A percentile compares a stretch with the other conserved stretches of the same genome.
Conservation (phyloP, 2,888 invertebrate genomes). For the Carabus problematicus region DNA sequence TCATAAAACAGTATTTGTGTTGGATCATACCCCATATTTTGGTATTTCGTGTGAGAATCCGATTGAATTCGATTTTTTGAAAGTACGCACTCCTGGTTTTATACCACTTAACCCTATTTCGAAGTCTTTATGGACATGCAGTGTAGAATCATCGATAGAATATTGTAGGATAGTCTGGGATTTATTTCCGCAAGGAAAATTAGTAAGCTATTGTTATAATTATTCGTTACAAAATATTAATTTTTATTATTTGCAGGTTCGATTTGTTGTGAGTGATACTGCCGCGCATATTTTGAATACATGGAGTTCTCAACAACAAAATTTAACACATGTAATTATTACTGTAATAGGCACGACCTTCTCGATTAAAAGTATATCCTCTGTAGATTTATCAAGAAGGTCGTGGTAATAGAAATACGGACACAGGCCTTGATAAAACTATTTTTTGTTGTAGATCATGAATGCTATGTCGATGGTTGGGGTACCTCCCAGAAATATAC, state of each 20-base stretch:
- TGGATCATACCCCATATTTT: conserved; percentile 94
- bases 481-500: conserved; percentile 70
- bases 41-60: conserved; percentile 82
- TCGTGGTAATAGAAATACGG: neutral
- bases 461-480: conserved; percentile 85
- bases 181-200: conserved; percentile 89
- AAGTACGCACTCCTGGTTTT: conserved; percentile 72
- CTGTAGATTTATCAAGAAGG: too few species aligned
- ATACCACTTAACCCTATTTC: conserved; percentile 84
- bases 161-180: conserved; percentile 98
- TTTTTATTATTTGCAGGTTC: conserved; percentile 65
- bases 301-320: conserved; percentile 85
- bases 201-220: conserved; percentile 63
- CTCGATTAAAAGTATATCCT: too few species aligned
- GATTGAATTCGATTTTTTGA: conserved; percentile 82
- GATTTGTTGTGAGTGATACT: conserved; percentile 88
- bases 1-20: conserved; percentile 94
- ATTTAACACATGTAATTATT: conserved; percentile 78
- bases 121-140: conserved; percentile 96
- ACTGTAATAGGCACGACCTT: neutral
- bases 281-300: conserved; percentile 84
- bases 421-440: conserved; percentile 1
- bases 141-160: conserved; percentile 93
- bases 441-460: conserved; percentile 67
- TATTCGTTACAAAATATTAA: conserved; percentile 20